Percentiles rank a stretch among this genome's conserved stretches.
These are phyloP conservation scores for Arnoldichthys spilopterus DNA, from an alignment of 2,797 vertebrate species.

Conservation along the genomic window DNA sequence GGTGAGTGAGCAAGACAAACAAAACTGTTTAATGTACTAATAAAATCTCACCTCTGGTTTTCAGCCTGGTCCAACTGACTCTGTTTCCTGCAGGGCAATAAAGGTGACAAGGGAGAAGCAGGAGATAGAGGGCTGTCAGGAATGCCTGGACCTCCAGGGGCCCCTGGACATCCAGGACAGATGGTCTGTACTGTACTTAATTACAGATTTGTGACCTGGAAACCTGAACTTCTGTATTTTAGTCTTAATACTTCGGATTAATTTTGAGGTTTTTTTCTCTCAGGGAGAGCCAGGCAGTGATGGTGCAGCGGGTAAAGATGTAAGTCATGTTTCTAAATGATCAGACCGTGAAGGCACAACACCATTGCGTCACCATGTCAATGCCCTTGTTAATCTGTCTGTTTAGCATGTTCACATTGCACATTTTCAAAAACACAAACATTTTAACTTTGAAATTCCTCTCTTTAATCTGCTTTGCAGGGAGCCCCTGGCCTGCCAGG, in stretches of 20 bases:
- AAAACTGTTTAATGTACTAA: slow-evolving; percentile 4
- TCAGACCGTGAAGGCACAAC: slow-evolving; percentile 18
- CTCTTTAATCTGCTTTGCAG: slow-evolving; percentile 68
- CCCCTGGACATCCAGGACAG: slow-evolving; percentile 88
- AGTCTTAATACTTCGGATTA: neutral
- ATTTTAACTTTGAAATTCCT: slow-evolving; percentile 17
- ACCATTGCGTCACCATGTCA: neutral
- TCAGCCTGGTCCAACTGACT: neutral
- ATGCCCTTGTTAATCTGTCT: neutral
- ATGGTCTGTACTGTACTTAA: slow-evolving; percentile 75
- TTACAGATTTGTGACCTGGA: neutral
- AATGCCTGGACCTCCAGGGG: slow-evolving; percentile 84
- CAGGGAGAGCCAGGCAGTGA: slow-evolving; percentile 91
- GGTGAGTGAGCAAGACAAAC: slow-evolving; percentile 69
- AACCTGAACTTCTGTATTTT: neutral
- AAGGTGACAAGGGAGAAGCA: slow-evolving; percentile 86
- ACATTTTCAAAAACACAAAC: slow-evolving; percentile 37
- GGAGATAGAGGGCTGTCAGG: slow-evolving; percentile 90
- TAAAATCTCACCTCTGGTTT: slow-evolving; percentile 20
- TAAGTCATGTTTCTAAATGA: slow-evolving; percentile 69
- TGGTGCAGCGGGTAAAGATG: slow-evolving; percentile 89
- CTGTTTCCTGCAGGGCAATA: slow-evolving; percentile 78
- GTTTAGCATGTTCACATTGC: neutral
- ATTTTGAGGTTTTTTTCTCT: slow-evolving; percentile 9
- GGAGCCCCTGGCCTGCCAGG: slow-evolving; percentile 85